Evolutionary conservation across 2,797 vertebrate species (phyloP), one percentile per base, ranked within the genome.

Genomic region (Adelosebastes latens): DNA sequence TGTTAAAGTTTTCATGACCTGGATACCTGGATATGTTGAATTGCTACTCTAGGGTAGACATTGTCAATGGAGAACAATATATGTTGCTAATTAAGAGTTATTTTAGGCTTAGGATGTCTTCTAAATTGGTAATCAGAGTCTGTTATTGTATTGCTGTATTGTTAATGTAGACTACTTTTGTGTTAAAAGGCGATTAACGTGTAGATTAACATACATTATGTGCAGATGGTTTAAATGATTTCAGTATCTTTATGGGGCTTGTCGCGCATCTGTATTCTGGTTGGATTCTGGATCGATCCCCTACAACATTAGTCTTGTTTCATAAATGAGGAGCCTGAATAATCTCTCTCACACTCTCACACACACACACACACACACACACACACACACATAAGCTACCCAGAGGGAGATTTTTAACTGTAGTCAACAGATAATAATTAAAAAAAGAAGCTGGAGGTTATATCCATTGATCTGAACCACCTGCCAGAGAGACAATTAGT

Each of bases 401-500:
- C 64, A 64, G 32, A 58, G 32, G 52, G 68, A 39, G 32, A 61
- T 68, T 49, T 76, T 56, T 42, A 65, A 75, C 60, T 49, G 61
- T 36, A 61, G 67, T 82, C 55, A 79, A 76, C 27, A 81, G 77
- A 87, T 83, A 83, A 70, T 62, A 78, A 79, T 63, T 10, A 71
- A 39, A 42, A 16, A 79, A 58, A 64, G 11, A 70, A 72, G 70
- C 68, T 79, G 7, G 60, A 59, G 80, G 79, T 89, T 75, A 80
- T 29, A 75, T 18, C 46, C 66, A 74, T 83, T 86, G 80, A 86
- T 88, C 73, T 82, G 73, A 86, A 70, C 31, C 76, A 87, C 77
- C 77, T 89, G 73, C 72, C 79, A 83, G 53, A 61, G 59, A 88
- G 63, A 87, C 67, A 88, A 85, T 90, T 92, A 91, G 77, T 72